phyloP scores from a whole-genome alignment of 2,888 invertebrate genomes.

The Gari tellinella region DNA sequence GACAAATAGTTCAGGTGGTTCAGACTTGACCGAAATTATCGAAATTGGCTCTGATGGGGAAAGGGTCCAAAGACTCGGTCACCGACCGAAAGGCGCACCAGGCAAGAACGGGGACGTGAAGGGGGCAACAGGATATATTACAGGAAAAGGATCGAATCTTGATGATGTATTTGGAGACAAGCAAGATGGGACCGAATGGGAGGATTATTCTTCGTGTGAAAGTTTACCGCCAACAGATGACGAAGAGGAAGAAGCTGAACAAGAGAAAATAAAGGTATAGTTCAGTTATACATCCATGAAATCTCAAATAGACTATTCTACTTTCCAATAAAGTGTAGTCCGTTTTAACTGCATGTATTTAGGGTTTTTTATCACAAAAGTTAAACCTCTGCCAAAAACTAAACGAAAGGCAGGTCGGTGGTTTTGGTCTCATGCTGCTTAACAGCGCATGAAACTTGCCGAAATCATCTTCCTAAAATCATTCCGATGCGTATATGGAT shows the following conservation, averaged over 20 bases:
- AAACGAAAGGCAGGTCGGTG: no score
- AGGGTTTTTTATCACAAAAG: no score
- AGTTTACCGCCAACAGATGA: conserved; percentile 41
- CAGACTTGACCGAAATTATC: conserved; percentile 46
- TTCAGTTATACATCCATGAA: no score
- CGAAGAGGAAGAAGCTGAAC: conserved; percentile 11
- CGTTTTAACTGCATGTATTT: no score
- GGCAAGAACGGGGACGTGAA: conserved; percentile 11
- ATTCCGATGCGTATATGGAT: no score
- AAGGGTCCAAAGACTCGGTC: conserved; percentile 6
- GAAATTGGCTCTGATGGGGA: conserved; percentile 34
- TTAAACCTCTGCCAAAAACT: no score
- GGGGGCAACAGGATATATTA: neutral
- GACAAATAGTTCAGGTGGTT: conserved; percentile 1
- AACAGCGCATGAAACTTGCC: no score
- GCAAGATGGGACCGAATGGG: conserved; percentile 1
- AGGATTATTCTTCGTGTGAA: conserved; percentile 20
- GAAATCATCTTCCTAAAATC: no score
- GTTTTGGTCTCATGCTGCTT: no score
- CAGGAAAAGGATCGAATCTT: conserved; percentile 1
- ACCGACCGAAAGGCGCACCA: conserved; percentile 19
- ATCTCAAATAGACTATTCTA: no score
- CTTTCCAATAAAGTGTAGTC: no score
- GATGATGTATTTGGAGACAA: conserved; percentile 30
- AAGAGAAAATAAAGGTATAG: no score